Percentiles rank a stretch among this genome's conserved stretches.
These are phyloP conservation scores for Aleiodes testaceus DNA, from an alignment of 2,888 invertebrate genomes.

Conservation along the genomic window DNA sequence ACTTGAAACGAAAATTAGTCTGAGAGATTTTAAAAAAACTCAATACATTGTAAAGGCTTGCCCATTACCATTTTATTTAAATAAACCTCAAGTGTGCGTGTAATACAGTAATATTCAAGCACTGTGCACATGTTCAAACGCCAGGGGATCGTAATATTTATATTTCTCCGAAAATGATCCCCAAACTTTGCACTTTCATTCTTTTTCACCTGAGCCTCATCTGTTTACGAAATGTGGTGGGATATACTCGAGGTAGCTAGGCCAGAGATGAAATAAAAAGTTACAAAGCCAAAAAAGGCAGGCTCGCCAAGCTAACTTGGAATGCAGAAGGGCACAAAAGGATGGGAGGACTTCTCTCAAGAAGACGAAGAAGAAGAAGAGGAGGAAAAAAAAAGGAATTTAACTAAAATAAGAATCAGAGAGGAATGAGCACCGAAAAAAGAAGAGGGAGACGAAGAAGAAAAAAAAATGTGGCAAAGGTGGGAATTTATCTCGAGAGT, in stretches of 20 bases:
- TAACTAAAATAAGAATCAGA: too few species aligned
- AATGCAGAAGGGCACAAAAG: slow-evolving; percentile 34
- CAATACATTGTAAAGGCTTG: slow-evolving; percentile 14
- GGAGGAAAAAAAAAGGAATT: slow-evolving; percentile 11
- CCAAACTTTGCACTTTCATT: slow-evolving; percentile 49
- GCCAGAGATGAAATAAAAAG: slow-evolving; percentile 19
- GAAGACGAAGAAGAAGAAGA: slow-evolving; percentile 14
- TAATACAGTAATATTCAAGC: slow-evolving; percentile 43
- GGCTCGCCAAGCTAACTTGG: background rate
- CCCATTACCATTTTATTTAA: slow-evolving; percentile 29
- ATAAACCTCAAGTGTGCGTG: slow-evolving; percentile 26
- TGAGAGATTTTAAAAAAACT: too few species aligned
- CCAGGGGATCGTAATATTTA: slow-evolving; percentile 55
- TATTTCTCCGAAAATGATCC: slow-evolving; percentile 58
- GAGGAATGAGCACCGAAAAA: background rate
- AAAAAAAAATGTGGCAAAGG: slow-evolving; percentile 25
- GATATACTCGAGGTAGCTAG: slow-evolving; percentile 21
- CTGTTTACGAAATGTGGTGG: slow-evolving; percentile 37
- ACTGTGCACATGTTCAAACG: slow-evolving; percentile 48
- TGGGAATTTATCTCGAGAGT: slow-evolving; percentile 18
- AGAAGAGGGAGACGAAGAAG: background rate
- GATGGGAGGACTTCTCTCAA: slow-evolving; percentile 12
- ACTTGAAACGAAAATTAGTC: too few species aligned
- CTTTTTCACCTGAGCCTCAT: slow-evolving; percentile 19
- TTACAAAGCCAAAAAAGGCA: slow-evolving; percentile 12